A percentile compares a stretch with the other conserved stretches of the same genome.
Evolutionary conservation across 2,113 vertebrate genomes (phyloP).

Genomic region (Climacteris rufus): DNA sequence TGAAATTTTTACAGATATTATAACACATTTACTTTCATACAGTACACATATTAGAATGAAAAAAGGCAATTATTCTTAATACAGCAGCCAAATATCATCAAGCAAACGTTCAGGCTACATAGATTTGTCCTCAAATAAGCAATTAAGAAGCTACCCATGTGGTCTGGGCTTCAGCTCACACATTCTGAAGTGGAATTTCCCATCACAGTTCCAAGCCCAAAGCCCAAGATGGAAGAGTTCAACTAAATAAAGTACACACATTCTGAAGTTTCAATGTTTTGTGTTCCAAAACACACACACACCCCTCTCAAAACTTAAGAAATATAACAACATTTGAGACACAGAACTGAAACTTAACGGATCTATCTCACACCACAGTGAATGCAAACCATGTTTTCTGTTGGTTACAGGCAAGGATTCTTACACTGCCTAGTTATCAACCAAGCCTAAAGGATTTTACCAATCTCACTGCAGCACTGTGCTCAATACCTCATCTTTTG

Average conservation of each 20-base stretch:
- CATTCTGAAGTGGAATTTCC: background rate
- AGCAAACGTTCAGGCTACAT: background rate
- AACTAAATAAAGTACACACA: background rate
- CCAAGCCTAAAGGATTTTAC: background rate
- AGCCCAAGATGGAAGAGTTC: background rate
- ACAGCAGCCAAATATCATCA: background rate
- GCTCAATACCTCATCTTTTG: conserved; percentile 68
- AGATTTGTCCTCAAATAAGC: background rate
- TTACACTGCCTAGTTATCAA: background rate
- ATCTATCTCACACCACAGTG: background rate
- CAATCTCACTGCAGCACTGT: background rate
- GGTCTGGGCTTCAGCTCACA: background rate
- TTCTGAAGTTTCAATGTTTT: background rate
- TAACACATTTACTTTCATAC: background rate
- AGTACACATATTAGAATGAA: background rate
- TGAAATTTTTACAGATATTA: background rate
- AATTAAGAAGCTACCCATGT: background rate
- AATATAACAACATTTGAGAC: background rate
- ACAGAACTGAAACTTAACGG: background rate
- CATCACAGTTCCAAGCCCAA: background rate
- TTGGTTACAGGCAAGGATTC: background rate
- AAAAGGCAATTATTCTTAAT: background rate
- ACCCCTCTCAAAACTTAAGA: background rate
- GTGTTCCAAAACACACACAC: background rate
- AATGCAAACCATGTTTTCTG: background rate